A percentile compares a stretch with the other conserved stretches of the same genome.
Conservation (phyloP, 1,140 invertebrate species). For the Pogonomyrmex californicus region DNA sequence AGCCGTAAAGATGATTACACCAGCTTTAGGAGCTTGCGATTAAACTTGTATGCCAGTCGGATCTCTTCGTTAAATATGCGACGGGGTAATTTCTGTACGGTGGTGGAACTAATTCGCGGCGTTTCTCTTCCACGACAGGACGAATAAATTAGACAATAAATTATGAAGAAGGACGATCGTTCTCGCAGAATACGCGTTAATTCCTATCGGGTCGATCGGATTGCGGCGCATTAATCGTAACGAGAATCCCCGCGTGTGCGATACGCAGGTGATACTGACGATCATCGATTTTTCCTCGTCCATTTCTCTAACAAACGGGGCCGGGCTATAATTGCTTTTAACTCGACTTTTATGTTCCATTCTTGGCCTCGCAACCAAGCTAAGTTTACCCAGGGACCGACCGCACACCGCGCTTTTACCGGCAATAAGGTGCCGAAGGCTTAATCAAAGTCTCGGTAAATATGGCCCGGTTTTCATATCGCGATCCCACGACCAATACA, state of each 20-base stretch:
- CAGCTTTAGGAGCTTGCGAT: slow-evolving; percentile 52
- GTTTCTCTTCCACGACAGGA: background rate
- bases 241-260: slow-evolving; percentile 3
- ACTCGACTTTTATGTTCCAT: slow-evolving; percentile 50
- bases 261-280: background rate
- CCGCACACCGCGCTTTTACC: slow-evolving; percentile 56
- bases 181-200: slow-evolving; percentile 8
- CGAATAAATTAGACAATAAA: slow-evolving; percentile 54
- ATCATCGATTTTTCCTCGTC: slow-evolving; percentile 36
- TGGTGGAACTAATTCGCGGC: slow-evolving; percentile 38
- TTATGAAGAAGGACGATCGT: slow-evolving; percentile 14
- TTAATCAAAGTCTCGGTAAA: slow-evolving; percentile 75
- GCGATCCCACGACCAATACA: slow-evolving; percentile 27
- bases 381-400: slow-evolving; percentile 31
- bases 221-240: slow-evolving; percentile 15
- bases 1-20: slow-evolving; percentile 52
- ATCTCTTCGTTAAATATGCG: slow-evolving; percentile 50
- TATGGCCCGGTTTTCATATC: slow-evolving; percentile 68
- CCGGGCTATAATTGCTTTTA: slow-evolving; percentile 62
- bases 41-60: slow-evolving; percentile 49
- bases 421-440: slow-evolving; percentile 65
- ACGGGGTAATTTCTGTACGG: slow-evolving; percentile 32
- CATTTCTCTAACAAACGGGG: background rate
- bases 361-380: slow-evolving; percentile 18
- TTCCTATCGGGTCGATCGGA: slow-evolving; percentile 33